phyloP scores from a whole-genome alignment of 2,797 vertebrate species.

The Macropodus opercularis region DNA sequence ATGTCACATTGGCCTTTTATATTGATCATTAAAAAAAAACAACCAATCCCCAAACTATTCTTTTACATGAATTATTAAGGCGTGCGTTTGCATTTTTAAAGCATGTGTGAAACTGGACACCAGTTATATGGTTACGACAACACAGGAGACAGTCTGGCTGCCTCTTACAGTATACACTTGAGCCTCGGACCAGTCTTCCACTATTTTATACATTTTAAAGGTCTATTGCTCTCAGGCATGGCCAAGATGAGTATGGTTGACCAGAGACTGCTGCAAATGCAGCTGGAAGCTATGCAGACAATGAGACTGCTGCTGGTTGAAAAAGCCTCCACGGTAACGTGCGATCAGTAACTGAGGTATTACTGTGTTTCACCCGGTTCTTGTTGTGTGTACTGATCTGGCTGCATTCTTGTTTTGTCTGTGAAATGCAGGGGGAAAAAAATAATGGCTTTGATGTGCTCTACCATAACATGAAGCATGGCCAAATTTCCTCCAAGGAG shows the following conservation, averaged over 20 bases:
- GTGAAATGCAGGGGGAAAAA: conserved; percentile 89
- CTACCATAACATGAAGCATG: conserved; percentile 99
- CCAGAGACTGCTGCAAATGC: conserved; percentile 64
- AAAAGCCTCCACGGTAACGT: conserved; percentile 52
- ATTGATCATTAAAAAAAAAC: no score
- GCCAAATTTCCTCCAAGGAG: conserved; percentile 97
- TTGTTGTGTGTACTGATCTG: conserved; percentile 13
- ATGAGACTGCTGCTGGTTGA: conserved; percentile 63
- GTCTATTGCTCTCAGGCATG: conserved; percentile 43
- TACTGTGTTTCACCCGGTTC: neutral
- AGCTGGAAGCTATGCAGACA: conserved; percentile 67
- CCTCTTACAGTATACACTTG: neutral
- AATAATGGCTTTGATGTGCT: conserved; percentile 98
- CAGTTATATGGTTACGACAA: conserved; percentile 52
- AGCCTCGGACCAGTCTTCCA: neutral
- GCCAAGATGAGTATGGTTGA: conserved; percentile 73
- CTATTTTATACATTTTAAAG: neutral
- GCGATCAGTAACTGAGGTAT: neutral
- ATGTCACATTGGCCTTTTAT: no score
- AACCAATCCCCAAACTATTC: neutral
- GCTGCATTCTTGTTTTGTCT: conserved; percentile 40
- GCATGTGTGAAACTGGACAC: conserved; percentile 57
- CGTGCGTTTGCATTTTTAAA: conserved; percentile 62
- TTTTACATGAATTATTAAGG: conserved; percentile 69
- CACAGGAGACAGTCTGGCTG: neutral